phyloP scores from a whole-genome alignment of 2,797 vertebrate genomes.

The Helarctos malayanus region DNA sequence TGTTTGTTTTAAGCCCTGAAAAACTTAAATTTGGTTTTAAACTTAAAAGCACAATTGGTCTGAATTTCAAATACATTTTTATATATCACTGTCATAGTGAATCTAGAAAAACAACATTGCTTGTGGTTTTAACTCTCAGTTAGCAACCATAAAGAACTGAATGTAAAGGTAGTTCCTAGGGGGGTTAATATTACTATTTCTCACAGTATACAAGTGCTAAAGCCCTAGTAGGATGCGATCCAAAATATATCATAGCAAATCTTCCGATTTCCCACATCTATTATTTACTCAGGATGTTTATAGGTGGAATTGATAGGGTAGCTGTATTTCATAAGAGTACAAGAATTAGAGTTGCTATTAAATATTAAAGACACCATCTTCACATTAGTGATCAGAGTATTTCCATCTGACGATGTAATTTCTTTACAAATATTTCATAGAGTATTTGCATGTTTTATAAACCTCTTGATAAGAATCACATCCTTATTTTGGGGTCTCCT shows the following conservation, averaged over 20 bases:
- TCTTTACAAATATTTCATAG: constrained; percentile 74
- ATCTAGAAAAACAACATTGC: not conserved
- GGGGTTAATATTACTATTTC: not conserved
- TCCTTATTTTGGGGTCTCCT: constrained; percentile 60
- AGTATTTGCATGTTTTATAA: constrained; percentile 59
- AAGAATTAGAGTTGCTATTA: constrained; percentile 74
- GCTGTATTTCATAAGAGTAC: constrained; percentile 64
- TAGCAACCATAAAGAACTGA: not conserved
- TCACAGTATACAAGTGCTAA: constrained; percentile 4
- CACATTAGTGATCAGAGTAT: constrained; percentile 68
- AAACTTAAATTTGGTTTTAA: constrained; percentile 61
- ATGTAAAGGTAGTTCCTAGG: not conserved
- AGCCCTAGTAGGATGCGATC: constrained; percentile 25
- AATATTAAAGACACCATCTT: constrained; percentile 75
- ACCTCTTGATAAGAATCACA: constrained; percentile 25
- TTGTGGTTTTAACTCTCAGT: constrained; percentile 25
- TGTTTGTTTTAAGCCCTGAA: constrained; percentile 51
- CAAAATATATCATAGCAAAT: constrained; percentile 62
- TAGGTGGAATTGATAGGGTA: constrained; percentile 64
- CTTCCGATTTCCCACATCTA: constrained; percentile 72
- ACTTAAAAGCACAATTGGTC: constrained; percentile 32
- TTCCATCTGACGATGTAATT: constrained; percentile 72
- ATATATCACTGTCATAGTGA: not conserved
- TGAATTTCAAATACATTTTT: constrained; percentile 52
- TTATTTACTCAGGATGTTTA: constrained; percentile 70